phyloP scores from a whole-genome alignment of 2,888 invertebrate genomes.

The Hyposoter didymator region DNA sequence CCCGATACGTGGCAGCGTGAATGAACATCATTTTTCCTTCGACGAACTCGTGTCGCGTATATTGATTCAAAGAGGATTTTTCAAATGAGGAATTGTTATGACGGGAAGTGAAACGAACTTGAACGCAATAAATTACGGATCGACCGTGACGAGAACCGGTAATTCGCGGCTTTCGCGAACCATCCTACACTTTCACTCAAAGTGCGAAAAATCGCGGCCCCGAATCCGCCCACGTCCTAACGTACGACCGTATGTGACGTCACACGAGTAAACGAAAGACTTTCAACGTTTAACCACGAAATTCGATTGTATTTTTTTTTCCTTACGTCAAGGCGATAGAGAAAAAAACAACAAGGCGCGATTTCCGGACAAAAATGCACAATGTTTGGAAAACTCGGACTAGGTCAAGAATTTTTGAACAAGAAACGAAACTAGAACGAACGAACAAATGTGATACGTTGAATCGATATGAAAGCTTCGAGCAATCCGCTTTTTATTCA shows the following conservation, averaged over 20 bases:
- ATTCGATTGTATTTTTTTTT: constrained; percentile 16
- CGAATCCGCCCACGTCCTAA: not conserved
- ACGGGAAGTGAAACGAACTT: constrained; percentile 11
- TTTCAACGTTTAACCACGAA: not conserved
- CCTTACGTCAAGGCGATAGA: not conserved
- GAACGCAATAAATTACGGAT: constrained; percentile 46
- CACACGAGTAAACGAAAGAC: not conserved
- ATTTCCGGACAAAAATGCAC: constrained; percentile 33
- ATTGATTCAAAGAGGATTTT: not conserved
- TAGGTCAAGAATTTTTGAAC: constrained; percentile 22
- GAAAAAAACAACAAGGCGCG: not conserved
- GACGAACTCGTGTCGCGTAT: not conserved
- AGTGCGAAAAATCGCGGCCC: not conserved
- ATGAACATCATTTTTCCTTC: constrained; percentile 8
- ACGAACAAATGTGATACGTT: not conserved
- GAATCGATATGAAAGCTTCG: not conserved
- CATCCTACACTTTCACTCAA: constrained; percentile 52
- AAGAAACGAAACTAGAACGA: constrained; percentile 23
- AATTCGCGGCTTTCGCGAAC: constrained; percentile 31
- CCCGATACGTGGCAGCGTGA: not conserved
- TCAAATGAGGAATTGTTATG: not conserved
- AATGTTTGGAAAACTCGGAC: constrained; percentile 45
- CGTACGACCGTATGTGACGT: constrained; percentile 1
- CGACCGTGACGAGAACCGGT: constrained; percentile 45
- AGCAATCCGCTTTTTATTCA: constrained; percentile 7